Evolutionary conservation across 2,797 vertebrate genomes (phyloP), one percentile per base, ranked within the genome.

Genomic region (Sardinella longiceps): DNA sequence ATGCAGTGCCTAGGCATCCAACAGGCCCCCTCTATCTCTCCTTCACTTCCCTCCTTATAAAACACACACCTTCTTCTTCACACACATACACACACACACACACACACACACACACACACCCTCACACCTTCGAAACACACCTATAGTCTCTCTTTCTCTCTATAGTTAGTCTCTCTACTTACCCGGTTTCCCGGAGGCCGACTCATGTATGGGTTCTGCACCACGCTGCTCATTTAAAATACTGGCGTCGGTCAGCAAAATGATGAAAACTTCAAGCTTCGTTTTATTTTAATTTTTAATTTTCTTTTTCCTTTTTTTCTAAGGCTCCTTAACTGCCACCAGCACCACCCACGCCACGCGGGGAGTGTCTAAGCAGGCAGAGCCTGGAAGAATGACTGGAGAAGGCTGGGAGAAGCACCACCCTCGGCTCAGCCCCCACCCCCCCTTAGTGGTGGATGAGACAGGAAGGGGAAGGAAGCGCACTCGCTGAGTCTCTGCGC

Each of bases 401-500:
- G 23, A 86, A 56, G 84, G 60, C 91, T 86, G 23, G 87, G 39
- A 81, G 83, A 85, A 82, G 80, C 80, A 84, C 84, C 87, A 70
- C 84, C 86, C 56, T 82, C 50, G 37, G 50, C 45, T 81, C 39
- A 45, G 33, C 88, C 88, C 85, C 91, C 90, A 74, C 87, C 87
- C 51, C 51, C 43, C 85, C 81, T 70, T 88, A 43, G 86, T 12
- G 89, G 86, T 89, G 53, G 93, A 93, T 88, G 89, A 89, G 85
- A 90, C 93, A 91, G 82, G 94, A 11, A 90, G 39, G 88, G 91
- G 91, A 94, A 77, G 18, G 70, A 23, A 23, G 37, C 15, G 18
- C 37, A 37, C 81, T 28, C 18, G 23, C 95, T 88, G 95, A 96
- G 96, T 95, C n/a, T n/a, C n/a, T n/a, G 96, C 92, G 90, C 89